Base-by-base conservation (phyloP, 2,888 invertebrate species). In the Oconnorella tubifera region DNA sequence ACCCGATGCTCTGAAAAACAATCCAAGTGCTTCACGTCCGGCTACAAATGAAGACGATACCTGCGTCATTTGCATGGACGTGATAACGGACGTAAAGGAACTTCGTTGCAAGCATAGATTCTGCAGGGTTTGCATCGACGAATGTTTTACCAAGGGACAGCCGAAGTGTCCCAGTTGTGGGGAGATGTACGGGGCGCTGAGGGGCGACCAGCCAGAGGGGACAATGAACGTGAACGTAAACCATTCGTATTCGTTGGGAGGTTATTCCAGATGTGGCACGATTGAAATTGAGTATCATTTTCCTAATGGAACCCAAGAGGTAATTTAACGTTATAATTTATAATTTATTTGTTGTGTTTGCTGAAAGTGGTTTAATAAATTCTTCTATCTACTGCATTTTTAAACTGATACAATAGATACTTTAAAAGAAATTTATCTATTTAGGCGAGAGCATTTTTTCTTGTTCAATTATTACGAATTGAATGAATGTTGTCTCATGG, bases 211-310 rank as follows among this genome's bases (percentile, higher is more conserved):
- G 67, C 78, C 78, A 2, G 64, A 66, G 1, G 77, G 77, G 0
- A 65, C 25, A 3, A 77, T 76, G 73, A 50, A 48, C 14, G 56
- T 60, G 1, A 29, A 31, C 2, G 50, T 60, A n/a, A 25, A 27
- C 1, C 32, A 56, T 23, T 14, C 48, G 19, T 3, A 6, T 1
- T 25, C 23, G 1, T 33, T 75, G 28, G 69, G 73, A 10, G 73
- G 73, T 2, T 69, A 61, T 28, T 58, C 57, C 14, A 55, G 62
- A 10, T 64, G 56, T 56, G 66, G 68, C 49, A 62, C 65, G 0
- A 72, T 74, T 50, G 58, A 64, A n/a, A 74, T 76, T 19, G 56
- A 59, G 2, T 75, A 74, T 56, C 14, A 88, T 1, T 70, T 77
- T 55, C 68, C 68, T 1, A 40, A 53, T 64, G 77, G 77, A 19